Base-by-base conservation (phyloP, 2,797 vertebrate species). In the Trematomus bernacchii region DNA sequence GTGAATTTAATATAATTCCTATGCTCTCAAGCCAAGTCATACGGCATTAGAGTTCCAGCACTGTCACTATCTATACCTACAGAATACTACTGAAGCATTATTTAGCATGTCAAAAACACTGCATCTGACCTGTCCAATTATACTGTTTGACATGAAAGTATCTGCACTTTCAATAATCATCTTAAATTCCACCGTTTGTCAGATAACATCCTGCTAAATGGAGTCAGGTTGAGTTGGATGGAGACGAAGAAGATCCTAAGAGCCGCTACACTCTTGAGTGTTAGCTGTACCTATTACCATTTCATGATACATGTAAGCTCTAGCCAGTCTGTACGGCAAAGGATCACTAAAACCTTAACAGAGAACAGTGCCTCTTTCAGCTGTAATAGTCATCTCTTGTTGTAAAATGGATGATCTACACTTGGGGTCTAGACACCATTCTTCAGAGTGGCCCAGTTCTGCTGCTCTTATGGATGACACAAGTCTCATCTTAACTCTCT, bases 371-470 rank as follows among this genome's bases (percentile, higher is more conserved):
- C 60, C 59, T 79, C 64, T 79, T 77, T 89, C 50, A 80, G 62
- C 60, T 37, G 59, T 5, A 12, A 57, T 73, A 82, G 73, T 73
- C 79, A 76, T 82, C 76, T 76, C 70, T 73, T 81, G 65, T 80
- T 91, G 78, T 82, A 90, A 90, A 88, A 90, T 89, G 68, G 72
- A 91, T 92, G 91, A 89, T 83, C 77, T 74, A 76, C 66, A 57
- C 79, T 73, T 65, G 71, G 79, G 79, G 75, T 88, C 87, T 58
- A 90, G 88, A 84, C 88, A 60, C 72, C 70, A 85, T 91, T 85
- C 88, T 84, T 91, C 83, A 85, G 73, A 75, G 70, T 82, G 89
- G 86, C 90, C 88, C 89, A 89, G 87, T 93, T 93, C 84, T 76
- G 69, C 68, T 65, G 67, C 65, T 84, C 75, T 87, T 76, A 89